Evolutionary conservation across 2,113 vertebrate genomes (phyloP).

Genomic region (Myotis lucifugus): DNA sequence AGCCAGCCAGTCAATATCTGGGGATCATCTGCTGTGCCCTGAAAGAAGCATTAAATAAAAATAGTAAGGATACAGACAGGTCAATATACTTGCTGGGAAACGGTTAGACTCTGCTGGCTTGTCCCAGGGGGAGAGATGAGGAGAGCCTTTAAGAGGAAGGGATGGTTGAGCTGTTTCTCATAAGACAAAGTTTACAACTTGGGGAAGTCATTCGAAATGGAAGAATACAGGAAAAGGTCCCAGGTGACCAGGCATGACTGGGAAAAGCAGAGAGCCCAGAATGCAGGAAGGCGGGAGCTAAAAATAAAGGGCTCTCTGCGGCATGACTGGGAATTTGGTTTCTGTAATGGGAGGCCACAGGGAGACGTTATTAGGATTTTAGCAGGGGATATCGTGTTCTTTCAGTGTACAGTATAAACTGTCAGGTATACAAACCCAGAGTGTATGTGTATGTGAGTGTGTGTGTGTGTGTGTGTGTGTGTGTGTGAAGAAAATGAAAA

Average conservation of each 20-base stretch:
- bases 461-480: neutral
- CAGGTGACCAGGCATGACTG: neutral
- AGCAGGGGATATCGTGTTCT: fast-evolving
- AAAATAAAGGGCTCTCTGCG: fast-evolving
- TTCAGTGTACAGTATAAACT: neutral
- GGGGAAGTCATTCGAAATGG: neutral
- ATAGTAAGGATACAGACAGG: neutral
- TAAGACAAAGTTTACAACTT: neutral
- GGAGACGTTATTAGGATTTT: neutral
- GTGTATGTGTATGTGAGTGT: neutral
- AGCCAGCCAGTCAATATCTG: too few relatives aligned
- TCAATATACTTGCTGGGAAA: neutral
- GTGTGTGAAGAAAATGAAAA: neutral
- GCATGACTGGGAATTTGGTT: neutral
- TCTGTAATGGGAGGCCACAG: neutral
- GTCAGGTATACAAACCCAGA: neutral
- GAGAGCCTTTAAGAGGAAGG: neutral
- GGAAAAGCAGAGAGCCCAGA: neutral
- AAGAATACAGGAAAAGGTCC: fast-evolving
- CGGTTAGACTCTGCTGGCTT: neutral
- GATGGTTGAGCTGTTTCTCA: neutral
- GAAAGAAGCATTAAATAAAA: neutral
- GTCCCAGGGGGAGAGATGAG: neutral
- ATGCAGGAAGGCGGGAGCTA: neutral
- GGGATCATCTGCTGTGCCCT: fast-evolving